Evolutionary conservation across 2,888 invertebrate species (phyloP).

Genomic region (Sphecodes monilicornis): DNA sequence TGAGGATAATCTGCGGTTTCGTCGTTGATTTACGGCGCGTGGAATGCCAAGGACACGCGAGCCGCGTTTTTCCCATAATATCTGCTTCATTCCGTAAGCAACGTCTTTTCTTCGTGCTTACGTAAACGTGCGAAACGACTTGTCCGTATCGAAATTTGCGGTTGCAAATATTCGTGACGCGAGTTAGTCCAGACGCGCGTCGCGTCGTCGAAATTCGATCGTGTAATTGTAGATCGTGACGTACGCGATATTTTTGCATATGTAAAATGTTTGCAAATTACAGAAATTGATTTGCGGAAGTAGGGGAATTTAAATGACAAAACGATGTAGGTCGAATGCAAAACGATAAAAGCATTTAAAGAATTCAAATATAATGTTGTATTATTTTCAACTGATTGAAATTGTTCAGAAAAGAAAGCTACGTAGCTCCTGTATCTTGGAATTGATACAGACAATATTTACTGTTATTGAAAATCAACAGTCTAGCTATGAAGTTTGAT

Average conservation of each 20-base stretch:
- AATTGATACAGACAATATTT: too few species aligned
- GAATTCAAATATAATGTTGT: background rate
- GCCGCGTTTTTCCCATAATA: slow-evolving; percentile 47
- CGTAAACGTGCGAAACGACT: background rate
- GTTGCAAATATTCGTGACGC: slow-evolving; percentile 2
- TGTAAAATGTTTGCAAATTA: background rate
- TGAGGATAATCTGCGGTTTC: slow-evolving; percentile 55
- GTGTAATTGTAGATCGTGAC: background rate
- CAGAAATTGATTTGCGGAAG: background rate
- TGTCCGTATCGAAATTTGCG: background rate
- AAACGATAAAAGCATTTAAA: background rate
- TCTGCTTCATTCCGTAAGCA: slow-evolving; percentile 7
- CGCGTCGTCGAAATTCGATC: background rate
- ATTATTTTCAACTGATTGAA: background rate
- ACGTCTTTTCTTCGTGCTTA: background rate
- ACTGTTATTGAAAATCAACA: too few species aligned
- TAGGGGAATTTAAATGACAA: background rate
- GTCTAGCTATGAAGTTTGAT: too few species aligned
- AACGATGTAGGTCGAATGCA: background rate
- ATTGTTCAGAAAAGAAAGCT: too few species aligned
- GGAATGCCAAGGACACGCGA: slow-evolving; percentile 49
- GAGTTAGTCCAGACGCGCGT: background rate
- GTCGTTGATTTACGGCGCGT: slow-evolving; percentile 54
- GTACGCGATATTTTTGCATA: background rate
- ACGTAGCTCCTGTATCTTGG: too few species aligned